These are phyloP conservation scores for Cyclura pinguis DNA, from an alignment of 2,797 vertebrate species.

Conservation along the genomic window DNA sequence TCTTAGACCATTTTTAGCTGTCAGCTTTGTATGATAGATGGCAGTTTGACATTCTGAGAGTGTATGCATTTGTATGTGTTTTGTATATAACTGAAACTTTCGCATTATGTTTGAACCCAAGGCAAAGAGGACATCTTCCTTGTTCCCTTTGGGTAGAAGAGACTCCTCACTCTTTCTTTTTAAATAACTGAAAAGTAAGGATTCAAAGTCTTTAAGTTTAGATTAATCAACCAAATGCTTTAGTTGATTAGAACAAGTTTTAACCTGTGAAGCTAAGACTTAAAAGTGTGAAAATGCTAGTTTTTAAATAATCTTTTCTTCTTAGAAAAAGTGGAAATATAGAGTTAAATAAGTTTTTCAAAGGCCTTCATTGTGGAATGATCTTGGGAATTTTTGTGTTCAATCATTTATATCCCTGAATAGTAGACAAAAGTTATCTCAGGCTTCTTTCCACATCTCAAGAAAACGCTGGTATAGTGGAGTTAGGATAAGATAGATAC, in stretches of 20 bases:
- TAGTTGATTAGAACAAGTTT: background rate
- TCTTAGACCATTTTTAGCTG: background rate
- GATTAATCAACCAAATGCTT: background rate
- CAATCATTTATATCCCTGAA: background rate
- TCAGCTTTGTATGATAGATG: constrained; percentile 4
- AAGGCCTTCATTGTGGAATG: too few species aligned
- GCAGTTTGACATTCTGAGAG: background rate
- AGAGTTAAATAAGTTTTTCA: background rate
- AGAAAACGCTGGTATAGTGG: background rate
- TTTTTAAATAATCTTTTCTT: background rate
- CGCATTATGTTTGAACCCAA: background rate
- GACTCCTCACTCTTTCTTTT: background rate
- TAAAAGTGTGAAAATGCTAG: background rate
- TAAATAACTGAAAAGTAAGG: background rate
- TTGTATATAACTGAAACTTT: background rate
- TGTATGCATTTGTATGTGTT: background rate
- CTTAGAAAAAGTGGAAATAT: background rate
- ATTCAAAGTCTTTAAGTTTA: background rate
- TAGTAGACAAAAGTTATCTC: background rate
- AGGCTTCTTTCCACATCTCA: background rate
- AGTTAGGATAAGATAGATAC: background rate
- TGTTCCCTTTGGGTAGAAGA: background rate
- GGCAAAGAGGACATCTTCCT: background rate
- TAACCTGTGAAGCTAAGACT: background rate
- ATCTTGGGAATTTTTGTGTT: background rate